Evolutionary conservation across 1,140 invertebrate species (phyloP), one percentile per base, ranked within the genome.

Genomic region (Macrobrachium rosenbergii): DNA sequence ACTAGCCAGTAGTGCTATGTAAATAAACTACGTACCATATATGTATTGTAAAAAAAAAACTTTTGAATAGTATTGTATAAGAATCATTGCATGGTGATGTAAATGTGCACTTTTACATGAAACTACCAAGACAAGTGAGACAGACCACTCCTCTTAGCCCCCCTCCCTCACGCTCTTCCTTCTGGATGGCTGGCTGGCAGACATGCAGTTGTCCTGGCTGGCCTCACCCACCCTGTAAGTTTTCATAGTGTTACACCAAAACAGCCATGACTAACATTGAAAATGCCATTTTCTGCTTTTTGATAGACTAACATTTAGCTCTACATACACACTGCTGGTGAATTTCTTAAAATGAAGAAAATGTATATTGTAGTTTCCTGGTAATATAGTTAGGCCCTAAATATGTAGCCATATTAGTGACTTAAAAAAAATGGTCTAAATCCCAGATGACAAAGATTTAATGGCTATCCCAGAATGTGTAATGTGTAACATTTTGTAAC

Each of bases 181-280:
- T 81, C 62, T n/a, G 79, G 79, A 81, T 45, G 63, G 60, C 79
- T 81, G 79, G 79, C 79, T 81, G 62, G 79, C 79, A 67, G 63
- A 45, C 17, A 52, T 8, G 52, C 52, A 64, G 79, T 81, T 81
- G 62, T 81, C 63, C 59, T 37, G 28, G 63, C 62, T 43, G 79
- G 79, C 63, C 79, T 81, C 79, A 81, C 79, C 79, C 43, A 37
- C 60, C 79, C 63, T 81, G 79, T 81, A 81, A 81, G 79, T 81
- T 63, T 37, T 17, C 79, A 45, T 81, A 60, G 64, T 81, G 62
- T 81, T 81, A 81, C 79, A 81, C 79, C 67, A 37, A 60, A 81
- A 63, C 79, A 81, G 79, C 62, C 79, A 81, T 64, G 60, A 81
- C 79, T 81, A 81, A 81, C 79, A 67, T 23, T 21, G 60, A 37